Percentiles rank a stretch among this genome's conserved stretches.
Evolutionary conservation across 2,888 invertebrate species (phyloP).

Genomic region (Drosophila anomelani): DNA sequence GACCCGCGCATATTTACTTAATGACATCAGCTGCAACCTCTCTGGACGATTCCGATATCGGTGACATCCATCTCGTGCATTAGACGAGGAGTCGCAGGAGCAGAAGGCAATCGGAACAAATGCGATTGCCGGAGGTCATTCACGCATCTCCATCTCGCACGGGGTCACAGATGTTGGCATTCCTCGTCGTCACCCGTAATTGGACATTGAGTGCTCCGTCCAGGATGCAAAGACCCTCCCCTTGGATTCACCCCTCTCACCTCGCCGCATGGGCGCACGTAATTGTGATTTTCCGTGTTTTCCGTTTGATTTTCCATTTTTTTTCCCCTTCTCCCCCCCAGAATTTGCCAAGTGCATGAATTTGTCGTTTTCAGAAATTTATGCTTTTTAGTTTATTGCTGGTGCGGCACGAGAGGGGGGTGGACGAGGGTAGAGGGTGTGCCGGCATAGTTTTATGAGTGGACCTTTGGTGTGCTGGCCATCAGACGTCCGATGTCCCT

Average conservation of each 20-base stretch:
- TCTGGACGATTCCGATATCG: slow-evolving; percentile 9
- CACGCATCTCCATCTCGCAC: slow-evolving; percentile 58
- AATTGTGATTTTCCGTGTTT: slow-evolving; percentile 74
- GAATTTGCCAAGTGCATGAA: slow-evolving; percentile 32
- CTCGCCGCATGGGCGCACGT: slow-evolving; percentile 35
- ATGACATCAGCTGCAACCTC: slow-evolving; percentile 14
- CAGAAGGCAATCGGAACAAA: slow-evolving; percentile 57
- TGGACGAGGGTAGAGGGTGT: slow-evolving; percentile 14
- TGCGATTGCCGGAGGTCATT: slow-evolving; percentile 58
- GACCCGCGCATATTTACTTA: slow-evolving; percentile 19
- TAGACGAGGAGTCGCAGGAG: slow-evolving; percentile 24
- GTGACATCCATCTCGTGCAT: slow-evolving; percentile 63
- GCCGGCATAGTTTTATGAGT: slow-evolving; percentile 62
- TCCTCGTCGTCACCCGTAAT: slow-evolving; percentile 66
- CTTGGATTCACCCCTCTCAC: slow-evolving; percentile 21
- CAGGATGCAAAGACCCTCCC: slow-evolving; percentile 11
- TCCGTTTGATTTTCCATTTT: slow-evolving; percentile 68
- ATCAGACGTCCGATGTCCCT: slow-evolving; percentile 14
- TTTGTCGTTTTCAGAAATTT: slow-evolving; percentile 73
- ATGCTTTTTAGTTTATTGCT: slow-evolving; percentile 77
- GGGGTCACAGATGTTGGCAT: slow-evolving; percentile 77
- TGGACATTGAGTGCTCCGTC: slow-evolving; percentile 57
- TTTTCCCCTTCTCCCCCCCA: slow-evolving; percentile 2
- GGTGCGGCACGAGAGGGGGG: slow-evolving; percentile 1
- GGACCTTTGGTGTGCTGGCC: slow-evolving; percentile 54